Evolutionary conservation across 2,888 invertebrate genomes (phyloP).

Genomic region (Eupsilia transversa): DNA sequence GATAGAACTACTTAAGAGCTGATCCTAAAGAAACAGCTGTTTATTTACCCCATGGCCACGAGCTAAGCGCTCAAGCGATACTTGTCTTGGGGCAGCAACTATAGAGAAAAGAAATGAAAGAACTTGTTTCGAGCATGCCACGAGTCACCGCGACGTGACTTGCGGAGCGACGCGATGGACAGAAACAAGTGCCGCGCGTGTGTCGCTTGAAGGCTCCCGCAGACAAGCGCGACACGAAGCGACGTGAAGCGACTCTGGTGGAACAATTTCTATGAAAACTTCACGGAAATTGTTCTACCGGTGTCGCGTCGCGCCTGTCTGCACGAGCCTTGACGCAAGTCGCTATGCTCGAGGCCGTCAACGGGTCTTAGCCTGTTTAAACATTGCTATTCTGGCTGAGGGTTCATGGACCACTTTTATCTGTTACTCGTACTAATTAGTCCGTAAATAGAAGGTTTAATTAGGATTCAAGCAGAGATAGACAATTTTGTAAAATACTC

Average conservation of each 20-base stretch:
- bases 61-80: neutral
- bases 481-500: neutral
- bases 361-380: constrained; percentile 32
- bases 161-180: neutral
- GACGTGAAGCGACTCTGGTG: too few relatives aligned
- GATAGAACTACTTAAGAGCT: constrained; percentile 55
- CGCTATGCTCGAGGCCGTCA: neutral
- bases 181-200: neutral
- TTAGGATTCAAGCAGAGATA: neutral
- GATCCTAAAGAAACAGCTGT: constrained; percentile 56
- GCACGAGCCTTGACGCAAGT: neutral
- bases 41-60: constrained; percentile 27
- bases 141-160: neutral
- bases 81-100: neutral
- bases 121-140: neutral
- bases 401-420: neutral
- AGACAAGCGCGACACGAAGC: too few relatives aligned
- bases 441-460: constrained; percentile 5
- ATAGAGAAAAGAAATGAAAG: neutral
- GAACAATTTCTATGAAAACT: too few relatives aligned
- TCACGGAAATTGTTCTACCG: too few relatives aligned
- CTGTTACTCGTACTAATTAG: constrained; percentile 12
- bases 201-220: neutral
- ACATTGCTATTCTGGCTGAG: constrained; percentile 19
- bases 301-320: too few relatives aligned